Evolutionary conservation across 2,797 vertebrate genomes (phyloP), one percentile per base, ranked within the genome.

Genomic region (Psittacula echo): DNA sequence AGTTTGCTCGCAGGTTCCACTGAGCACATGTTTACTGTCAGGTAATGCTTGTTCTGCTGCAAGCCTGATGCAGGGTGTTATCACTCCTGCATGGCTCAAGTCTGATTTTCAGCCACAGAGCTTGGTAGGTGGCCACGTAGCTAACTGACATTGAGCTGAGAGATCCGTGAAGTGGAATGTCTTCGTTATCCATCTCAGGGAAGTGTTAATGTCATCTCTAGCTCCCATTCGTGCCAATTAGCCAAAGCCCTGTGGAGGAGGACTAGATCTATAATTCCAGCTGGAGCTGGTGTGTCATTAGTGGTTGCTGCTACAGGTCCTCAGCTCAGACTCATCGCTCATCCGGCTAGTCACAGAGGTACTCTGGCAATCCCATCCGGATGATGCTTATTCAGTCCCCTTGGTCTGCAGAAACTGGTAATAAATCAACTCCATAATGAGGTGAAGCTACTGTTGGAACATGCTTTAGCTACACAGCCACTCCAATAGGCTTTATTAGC

Each of bases 371-470:
- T 62, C 34, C 86, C 87, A 78, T 9, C 58, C 4, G 0, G 42
- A 45, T 7, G 5, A 81, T 58, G 73, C 67, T 93, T 20, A 16
- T 82, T 56, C 78, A 77, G 32, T 45, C 62, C 89, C 84, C 68
- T 74, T 83, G 82, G 34, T 83, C 90, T 87, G 83, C 45, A 70
- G 79, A 45, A 94, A 70, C 73, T 64, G 87, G 66, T 71, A 62
- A 81, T 65, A 89, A 96, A 95, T 81, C 85, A 94, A 20, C 14
- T 60, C 64, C 50, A n/a, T 89, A 90, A 87, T 1, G 41, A 93
- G 92, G 50, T 58, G 65, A 80, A 82, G 56, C 51, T 86, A 67
- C 82, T 91, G 26, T 18, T 71, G 75, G 92, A 82, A 67, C 83
- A 34, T 14, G 12, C 72, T 50, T 5, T 26, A 91, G 72, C 77